These are phyloP conservation scores for Vulpes ferrilata DNA, from an alignment of 2,113 vertebrate species.

Conservation along the genomic window DNA sequence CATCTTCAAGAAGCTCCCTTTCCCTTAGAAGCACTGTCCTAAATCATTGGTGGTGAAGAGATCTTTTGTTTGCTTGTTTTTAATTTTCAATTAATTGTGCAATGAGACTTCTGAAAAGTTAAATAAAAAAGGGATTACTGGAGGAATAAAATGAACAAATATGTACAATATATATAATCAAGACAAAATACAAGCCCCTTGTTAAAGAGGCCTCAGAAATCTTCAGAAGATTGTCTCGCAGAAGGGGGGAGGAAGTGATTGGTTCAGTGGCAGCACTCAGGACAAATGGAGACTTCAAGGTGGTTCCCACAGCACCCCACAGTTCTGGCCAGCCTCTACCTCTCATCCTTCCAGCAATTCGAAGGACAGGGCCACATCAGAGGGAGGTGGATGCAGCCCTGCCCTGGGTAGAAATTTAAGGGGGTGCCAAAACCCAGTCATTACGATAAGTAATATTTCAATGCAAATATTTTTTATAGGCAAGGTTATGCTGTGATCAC, in stretches of 20 bases:
- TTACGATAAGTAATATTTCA: background rate
- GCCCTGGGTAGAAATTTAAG: background rate
- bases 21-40: background rate
- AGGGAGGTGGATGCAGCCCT: background rate
- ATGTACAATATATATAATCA: background rate
- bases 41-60: background rate
- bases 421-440: background rate
- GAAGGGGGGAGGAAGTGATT: background rate
- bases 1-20: background rate
- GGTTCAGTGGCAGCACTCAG: background rate
- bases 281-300: fast-evolving
- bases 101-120: background rate
- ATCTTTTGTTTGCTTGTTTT: background rate
- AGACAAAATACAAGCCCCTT: background rate
- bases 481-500: background rate
- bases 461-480: background rate
- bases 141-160: background rate
- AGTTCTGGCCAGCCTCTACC: background rate
- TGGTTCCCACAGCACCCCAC: background rate
- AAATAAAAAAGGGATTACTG: background rate
- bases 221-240: background rate
- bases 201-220: background rate
- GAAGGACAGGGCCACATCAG: background rate
- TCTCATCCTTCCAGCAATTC: background rate
- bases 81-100: background rate